phyloP scores from a whole-genome alignment of 2,888 invertebrate species.

The Hydroisotoma schaefferi region DNA sequence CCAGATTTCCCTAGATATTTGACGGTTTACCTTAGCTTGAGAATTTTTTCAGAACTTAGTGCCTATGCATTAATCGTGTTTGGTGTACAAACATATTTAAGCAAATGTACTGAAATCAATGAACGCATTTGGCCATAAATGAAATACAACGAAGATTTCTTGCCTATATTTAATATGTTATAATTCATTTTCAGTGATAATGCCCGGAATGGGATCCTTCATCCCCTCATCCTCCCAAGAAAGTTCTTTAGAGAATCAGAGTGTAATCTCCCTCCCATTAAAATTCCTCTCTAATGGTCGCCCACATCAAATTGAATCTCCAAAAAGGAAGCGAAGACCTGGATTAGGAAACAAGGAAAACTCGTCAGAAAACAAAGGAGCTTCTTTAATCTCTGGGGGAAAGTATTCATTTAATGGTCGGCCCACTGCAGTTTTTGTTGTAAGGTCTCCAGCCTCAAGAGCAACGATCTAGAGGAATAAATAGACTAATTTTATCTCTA shows the following conservation, averaged over 20 bases:
- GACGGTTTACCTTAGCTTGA: no score
- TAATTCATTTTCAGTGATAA: conserved; percentile 24
- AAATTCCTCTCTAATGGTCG: conserved; percentile 48
- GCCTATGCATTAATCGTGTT: no score
- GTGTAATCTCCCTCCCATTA: conserved; percentile 46
- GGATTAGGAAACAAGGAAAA: conserved; percentile 25
- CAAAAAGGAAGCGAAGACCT: conserved; percentile 26
- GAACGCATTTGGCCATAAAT: no score
- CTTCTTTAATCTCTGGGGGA: conserved; percentile 43
- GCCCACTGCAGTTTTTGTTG: conserved; percentile 46
- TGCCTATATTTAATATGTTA: no score
- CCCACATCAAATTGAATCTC: conserved; percentile 45
- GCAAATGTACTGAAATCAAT: no score
- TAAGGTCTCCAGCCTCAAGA: conserved; percentile 40
- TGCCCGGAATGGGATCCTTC: conserved; percentile 22
- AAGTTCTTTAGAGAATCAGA: conserved; percentile 25
- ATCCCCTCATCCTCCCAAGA: conserved; percentile 28
- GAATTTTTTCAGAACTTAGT: no score
- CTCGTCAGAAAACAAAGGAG: conserved; percentile 28
- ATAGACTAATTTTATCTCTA: no score
- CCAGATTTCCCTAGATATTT: no score
- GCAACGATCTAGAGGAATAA: no score
- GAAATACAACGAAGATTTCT: no score
- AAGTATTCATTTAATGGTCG: conserved; percentile 47
- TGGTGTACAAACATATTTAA: no score